Base-by-base conservation (phyloP, 2,113 vertebrate genomes). In the Octodon degus region DNA sequence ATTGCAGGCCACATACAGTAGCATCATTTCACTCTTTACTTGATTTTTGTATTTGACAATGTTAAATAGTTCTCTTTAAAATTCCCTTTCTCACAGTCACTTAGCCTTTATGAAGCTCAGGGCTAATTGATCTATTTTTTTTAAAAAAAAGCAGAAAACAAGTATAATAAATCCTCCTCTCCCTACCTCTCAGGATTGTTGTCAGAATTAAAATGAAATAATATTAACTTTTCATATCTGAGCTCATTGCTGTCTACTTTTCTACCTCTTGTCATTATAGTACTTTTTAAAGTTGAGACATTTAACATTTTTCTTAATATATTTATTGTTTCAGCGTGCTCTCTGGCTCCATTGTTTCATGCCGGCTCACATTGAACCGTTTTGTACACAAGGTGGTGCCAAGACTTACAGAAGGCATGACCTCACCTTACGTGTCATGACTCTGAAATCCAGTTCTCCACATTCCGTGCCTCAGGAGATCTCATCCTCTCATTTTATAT, bases 11-110 rank as follows among this genome's bases (percentile, higher is more conserved):
- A 74, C 82, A 83, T 11, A n/a, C 17, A 12, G 27, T 88, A 47
- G 70, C 24, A 24, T 82, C 30, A 47, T 90, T 92, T 92, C 37
- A 83, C 7, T 82, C 70, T 30, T 83, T 79, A 72, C 58, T 84
- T 63, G 34, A 5, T 47, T 93, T 93, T 93, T 89, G 70, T 27
- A 81, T 82, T 90, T 90, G 65, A 53, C 74, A 84, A 22, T 76
- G 63, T 81, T 83, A 87, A 89, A 68, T 87, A 81, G 77, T 93
- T 95, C 40, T 92, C 11, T 95, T 92, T 70, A n/a, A 95, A 94
- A 94, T 84, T 40, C 12, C 12, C 94, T 50, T 89, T 60, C 47
- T 95, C 40, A 30, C 11, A 70, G 47, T 53, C 76, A 89, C 32
- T 89, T 94, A 93, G 77, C 34, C 62, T 90, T 91, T 72, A 72